A percentile compares a stretch with the other conserved stretches of the same genome.
These are phyloP conservation scores for Macrophya annulata DNA, from an alignment of 2,888 invertebrate species.

Conservation along the genomic window DNA sequence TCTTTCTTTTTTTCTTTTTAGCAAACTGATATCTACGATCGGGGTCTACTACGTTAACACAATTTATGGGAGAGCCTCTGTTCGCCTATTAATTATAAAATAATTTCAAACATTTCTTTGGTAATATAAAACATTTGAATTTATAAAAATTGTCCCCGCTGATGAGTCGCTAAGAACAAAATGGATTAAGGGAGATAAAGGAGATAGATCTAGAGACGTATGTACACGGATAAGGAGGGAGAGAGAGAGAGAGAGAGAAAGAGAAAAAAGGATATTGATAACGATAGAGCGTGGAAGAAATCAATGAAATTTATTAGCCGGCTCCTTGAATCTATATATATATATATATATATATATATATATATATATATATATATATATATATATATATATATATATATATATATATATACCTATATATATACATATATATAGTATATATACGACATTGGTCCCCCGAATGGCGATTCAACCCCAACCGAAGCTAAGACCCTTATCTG, in stretches of 20 bases:
- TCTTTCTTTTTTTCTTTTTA: not conserved
- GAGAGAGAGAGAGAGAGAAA: not conserved
- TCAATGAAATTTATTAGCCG: slow-evolving; percentile 53
- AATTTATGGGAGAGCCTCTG: not conserved
- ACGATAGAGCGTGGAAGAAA: slow-evolving; percentile 42
- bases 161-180: not conserved
- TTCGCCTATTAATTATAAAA: too few species aligned
- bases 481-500: slow-evolving; percentile 50
- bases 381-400: too few species aligned
- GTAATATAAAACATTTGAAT: not conserved
- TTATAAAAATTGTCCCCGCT: not conserved
- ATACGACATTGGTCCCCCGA: slow-evolving; percentile 40
- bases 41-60: not conserved
- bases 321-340: slow-evolving; percentile 24
- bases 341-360: too few species aligned
- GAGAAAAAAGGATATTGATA: slow-evolving; percentile 38
- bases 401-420: too few species aligned
- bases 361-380: too few species aligned
- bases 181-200: not conserved
- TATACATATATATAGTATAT: too few species aligned
- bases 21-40: not conserved
- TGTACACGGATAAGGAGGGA: not conserved
- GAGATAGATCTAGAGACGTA: not conserved
- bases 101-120: too few species aligned
- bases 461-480: slow-evolving; percentile 51